These are phyloP conservation scores for Gonocerus acuteangulatus DNA, from an alignment of 2,888 invertebrate species.

Conservation along the genomic window DNA sequence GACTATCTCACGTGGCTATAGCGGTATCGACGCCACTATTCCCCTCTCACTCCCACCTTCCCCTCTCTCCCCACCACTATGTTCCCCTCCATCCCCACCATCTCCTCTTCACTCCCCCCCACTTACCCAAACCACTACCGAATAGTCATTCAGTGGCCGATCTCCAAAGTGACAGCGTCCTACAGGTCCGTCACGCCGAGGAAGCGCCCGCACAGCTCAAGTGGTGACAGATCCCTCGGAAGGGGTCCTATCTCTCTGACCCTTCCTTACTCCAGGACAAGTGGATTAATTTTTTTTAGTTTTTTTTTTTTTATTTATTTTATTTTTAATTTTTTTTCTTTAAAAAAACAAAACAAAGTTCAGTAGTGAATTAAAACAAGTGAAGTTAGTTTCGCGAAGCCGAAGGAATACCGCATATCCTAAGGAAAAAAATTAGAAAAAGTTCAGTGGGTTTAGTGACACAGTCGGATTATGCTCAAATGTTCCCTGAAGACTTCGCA, in stretches of 20 bases:
- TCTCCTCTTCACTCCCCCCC: constrained; percentile 5
- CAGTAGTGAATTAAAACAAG: neutral
- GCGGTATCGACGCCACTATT: constrained; percentile 15
- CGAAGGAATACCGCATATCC: neutral
- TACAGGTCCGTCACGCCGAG: neutral
- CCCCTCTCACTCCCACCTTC: neutral
- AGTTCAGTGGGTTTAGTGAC: constrained; percentile 23
- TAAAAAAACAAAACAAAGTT: neutral
- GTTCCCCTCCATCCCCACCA: constrained; percentile 6
- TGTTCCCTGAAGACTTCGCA: constrained; percentile 23
- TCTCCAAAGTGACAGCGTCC: neutral
- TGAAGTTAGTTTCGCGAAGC: constrained; percentile 10
- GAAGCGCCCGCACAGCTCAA: neutral
- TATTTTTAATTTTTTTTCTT: constrained; percentile 1
- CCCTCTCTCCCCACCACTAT: neutral
- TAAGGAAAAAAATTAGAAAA: neutral
- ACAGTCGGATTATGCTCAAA: constrained; percentile 23
- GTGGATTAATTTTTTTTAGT: neutral
- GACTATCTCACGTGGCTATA: constrained; percentile 18
- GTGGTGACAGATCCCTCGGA: neutral
- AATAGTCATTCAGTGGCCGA: constrained; percentile 18
- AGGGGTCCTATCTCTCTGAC: neutral
- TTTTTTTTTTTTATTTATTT: constrained; percentile 5
- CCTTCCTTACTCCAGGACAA: neutral
- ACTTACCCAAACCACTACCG: neutral